Conservation (phyloP, 2,113 vertebrate genomes). For the Dromaius novaehollandiae region DNA sequence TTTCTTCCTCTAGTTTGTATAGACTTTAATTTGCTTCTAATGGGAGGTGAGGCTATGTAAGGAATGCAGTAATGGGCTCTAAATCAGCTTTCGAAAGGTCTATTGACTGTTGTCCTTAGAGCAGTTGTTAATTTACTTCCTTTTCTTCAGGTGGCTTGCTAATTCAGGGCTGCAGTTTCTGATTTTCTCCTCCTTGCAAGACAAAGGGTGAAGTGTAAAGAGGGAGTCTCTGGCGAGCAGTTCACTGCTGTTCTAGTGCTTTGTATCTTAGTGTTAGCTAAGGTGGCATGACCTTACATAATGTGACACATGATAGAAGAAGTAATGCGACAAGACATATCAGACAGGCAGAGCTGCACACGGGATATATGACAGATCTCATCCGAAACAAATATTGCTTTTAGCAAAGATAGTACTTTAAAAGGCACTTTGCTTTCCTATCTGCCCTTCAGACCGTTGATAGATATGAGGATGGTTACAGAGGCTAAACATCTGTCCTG, state of each 20-base stretch:
- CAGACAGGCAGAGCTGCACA: constrained; percentile 25
- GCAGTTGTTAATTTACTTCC: constrained; percentile 32
- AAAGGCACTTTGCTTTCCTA: constrained; percentile 1
- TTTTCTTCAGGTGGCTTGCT: background rate
- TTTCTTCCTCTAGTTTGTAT: background rate
- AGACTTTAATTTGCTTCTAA: background rate
- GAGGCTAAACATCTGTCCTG: background rate
- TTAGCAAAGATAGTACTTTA: constrained; percentile 53
- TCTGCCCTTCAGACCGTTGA: background rate
- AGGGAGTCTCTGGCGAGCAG: background rate
- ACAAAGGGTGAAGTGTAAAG: background rate
- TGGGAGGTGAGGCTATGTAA: background rate
- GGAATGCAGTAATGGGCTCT: background rate
- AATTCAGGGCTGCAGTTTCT: background rate
- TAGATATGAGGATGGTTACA: background rate
- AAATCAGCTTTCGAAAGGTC: constrained; percentile 21
- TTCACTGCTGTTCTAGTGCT: background rate
- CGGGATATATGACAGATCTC: constrained; percentile 33
- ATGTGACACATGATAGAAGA: constrained; percentile 53
- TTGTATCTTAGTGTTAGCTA: constrained; percentile 48
- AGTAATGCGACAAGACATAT: constrained; percentile 61
- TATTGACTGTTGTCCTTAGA: constrained; percentile 2
- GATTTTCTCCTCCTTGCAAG: constrained; percentile 9
- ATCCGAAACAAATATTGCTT: constrained; percentile 48
- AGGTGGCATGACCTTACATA: constrained; percentile 57